Evolutionary conservation across 2,888 invertebrate species (phyloP), one percentile per base, ranked within the genome.

Genomic region (Drosophila dives): DNA sequence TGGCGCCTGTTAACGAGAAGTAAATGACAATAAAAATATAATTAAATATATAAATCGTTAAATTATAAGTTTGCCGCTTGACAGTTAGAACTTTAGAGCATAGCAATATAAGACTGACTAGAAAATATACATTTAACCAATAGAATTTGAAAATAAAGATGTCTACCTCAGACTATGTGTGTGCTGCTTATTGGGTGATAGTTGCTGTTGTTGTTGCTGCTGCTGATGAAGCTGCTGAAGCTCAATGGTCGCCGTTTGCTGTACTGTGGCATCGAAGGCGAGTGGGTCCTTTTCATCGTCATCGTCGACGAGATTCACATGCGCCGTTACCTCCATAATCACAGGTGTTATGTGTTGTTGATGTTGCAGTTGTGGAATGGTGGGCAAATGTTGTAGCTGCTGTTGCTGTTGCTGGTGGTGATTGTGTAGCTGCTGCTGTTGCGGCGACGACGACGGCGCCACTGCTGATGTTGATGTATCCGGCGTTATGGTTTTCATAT

Each of bases 161-260:
- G 23, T 45, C 34, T 59, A 91, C 91, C 91, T 87, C 93, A 95
- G 93, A 94, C 94, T 93, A 93, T 95, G 93, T 51, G 96, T 97
- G 93, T 97, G 97, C 94, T 97, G 97, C 94, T 97, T 97, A 91
- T 81, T 89, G 34, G 89, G 72, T 59, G 87, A 33, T 11, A 54
- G 40, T 53, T 62, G 59, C 38, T 72, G 38, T 45, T 61, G 58
- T 32, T 71, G 72, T 11, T 64, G 72, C 26, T 73, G 67, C n/a
- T 62, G 64, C 23, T 64, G 75, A 32, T 53, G 70, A 3, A 60
- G 65, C 29, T 54, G 66, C n/a, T 51, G 59, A 34, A 45, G 33
- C 40, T 60, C 77, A 15, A 62, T 56, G 10, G 50, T 7, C 48
- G 42, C 23, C 48, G 64, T 64, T 29, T 69, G 77, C 26, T 69